Percentiles rank a stretch among this genome's conserved stretches.
These are phyloP conservation scores for Glomeris maerens DNA, from an alignment of 1,140 invertebrate genomes.

Conservation along the genomic window DNA sequence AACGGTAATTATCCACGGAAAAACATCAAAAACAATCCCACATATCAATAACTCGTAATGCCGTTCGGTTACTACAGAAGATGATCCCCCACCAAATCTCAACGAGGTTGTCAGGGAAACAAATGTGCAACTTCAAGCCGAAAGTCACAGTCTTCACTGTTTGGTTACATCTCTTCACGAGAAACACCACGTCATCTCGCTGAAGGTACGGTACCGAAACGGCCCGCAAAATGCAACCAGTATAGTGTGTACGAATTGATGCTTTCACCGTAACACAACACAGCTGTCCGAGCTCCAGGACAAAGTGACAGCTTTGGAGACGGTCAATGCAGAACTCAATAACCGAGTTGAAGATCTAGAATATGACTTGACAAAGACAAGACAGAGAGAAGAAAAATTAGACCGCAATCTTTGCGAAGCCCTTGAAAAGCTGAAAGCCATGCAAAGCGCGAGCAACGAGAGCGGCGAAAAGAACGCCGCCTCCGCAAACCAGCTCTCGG, in stretches of 20 bases:
- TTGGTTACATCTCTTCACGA: conserved; percentile 85
- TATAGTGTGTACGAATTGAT: neutral
- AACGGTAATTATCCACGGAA: conserved; percentile 14
- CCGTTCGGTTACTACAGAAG: no score
- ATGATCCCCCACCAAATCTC: conserved; percentile 39
- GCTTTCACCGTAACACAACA: conserved; percentile 13
- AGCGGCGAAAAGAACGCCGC: conserved; percentile 33
- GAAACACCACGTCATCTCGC: conserved; percentile 77
- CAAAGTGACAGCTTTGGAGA: conserved; percentile 76
- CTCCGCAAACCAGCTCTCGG: neutral
- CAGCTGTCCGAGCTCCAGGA: conserved; percentile 81
- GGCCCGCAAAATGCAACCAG: neutral
- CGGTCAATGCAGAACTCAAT: conserved; percentile 80
- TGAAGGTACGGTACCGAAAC: conserved; percentile 45
- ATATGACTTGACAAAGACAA: conserved; percentile 80
- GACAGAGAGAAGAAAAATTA: conserved; percentile 74
- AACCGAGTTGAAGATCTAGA: conserved; percentile 93
- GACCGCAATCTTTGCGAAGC: conserved; percentile 78
- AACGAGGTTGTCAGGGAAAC: conserved; percentile 67
- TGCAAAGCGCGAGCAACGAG: conserved; percentile 47
- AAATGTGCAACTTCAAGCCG: conserved; percentile 71
- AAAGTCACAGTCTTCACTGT: conserved; percentile 82
- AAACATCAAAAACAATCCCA: no score
- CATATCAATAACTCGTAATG: no score
- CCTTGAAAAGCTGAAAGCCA: conserved; percentile 73